Evolutionary conservation across 2,113 vertebrate genomes (phyloP).

Genomic region (Uropsilus gracilis): DNA sequence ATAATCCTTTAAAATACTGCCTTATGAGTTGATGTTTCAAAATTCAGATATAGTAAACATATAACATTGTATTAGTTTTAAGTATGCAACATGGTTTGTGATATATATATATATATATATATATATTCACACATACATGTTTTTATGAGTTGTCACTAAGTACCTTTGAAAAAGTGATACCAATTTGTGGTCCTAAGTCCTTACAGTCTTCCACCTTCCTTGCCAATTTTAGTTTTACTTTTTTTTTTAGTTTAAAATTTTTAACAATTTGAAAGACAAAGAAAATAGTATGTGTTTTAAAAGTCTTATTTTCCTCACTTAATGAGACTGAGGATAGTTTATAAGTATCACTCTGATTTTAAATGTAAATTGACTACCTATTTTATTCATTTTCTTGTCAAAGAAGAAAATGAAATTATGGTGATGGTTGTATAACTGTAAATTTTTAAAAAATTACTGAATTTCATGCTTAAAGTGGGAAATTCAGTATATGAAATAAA

Average conservation of each 20-base stretch:
- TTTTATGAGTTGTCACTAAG: too few relatives aligned
- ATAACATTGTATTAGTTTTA: too few relatives aligned
- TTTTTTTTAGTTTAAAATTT: not conserved
- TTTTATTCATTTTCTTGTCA: not conserved
- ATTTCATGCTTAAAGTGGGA: constrained; percentile 21
- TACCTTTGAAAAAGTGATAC: too few relatives aligned
- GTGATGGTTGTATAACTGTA: not conserved
- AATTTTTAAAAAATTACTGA: constrained; percentile 21
- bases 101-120: too few relatives aligned
- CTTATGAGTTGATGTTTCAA: too few relatives aligned
- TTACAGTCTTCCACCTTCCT: not conserved
- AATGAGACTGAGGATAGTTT: not conserved
- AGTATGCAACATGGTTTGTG: too few relatives aligned
- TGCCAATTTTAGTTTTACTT: not conserved
- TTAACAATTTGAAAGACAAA: not conserved
- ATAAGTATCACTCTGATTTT: constrained; percentile 21
- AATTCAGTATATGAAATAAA: not conserved
- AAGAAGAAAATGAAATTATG: not conserved
- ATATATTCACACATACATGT: too few relatives aligned
- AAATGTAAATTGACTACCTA: not conserved
- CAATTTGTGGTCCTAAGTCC: not conserved
- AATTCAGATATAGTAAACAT: too few relatives aligned
- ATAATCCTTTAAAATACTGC: too few relatives aligned
- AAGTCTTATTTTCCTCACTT: not conserved
- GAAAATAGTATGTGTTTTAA: not conserved